phyloP scores from a whole-genome alignment of 23 tunicate species.

The Trididemnum nubilum region DNA sequence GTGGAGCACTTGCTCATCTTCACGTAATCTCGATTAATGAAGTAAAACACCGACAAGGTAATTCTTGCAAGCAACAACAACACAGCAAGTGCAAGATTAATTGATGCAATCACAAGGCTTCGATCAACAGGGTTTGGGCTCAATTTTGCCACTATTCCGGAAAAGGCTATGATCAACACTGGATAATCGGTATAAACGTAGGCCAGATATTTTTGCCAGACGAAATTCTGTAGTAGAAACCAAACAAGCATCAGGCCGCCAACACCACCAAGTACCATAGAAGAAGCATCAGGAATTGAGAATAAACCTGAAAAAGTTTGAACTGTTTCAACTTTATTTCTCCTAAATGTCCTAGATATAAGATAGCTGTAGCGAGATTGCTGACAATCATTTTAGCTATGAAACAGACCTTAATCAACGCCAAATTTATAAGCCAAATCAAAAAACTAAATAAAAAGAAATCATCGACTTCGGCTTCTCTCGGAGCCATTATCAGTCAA shows the following conservation, averaged over 20 bases:
- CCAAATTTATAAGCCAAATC: no score
- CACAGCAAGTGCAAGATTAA: background rate
- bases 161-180: slow-evolving; percentile 21
- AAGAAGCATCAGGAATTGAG: slow-evolving; percentile 25
- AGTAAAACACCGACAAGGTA: background rate
- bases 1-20: no score
- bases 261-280: slow-evolving; percentile 4
- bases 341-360: no score
- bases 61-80: background rate
- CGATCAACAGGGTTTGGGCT: background rate
- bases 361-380: no score
- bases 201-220: slow-evolving; percentile 27
- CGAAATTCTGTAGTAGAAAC: slow-evolving; percentile 22
- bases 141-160: slow-evolving; percentile 24
- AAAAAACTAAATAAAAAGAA: no score
- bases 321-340: background rate
- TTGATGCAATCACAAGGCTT: slow-evolving; percentile 1
- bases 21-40: background rate
- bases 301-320: slow-evolving; percentile 14
- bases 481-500: no score
- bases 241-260: slow-evolving; percentile 7
- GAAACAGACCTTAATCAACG: no score
- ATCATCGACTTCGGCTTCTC: no score
- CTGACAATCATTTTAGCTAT: no score
- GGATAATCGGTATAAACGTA: slow-evolving; percentile 29